Conservation (phyloP, 2,113 vertebrate species). For the Phalacrocorax pelagicus region DNA sequence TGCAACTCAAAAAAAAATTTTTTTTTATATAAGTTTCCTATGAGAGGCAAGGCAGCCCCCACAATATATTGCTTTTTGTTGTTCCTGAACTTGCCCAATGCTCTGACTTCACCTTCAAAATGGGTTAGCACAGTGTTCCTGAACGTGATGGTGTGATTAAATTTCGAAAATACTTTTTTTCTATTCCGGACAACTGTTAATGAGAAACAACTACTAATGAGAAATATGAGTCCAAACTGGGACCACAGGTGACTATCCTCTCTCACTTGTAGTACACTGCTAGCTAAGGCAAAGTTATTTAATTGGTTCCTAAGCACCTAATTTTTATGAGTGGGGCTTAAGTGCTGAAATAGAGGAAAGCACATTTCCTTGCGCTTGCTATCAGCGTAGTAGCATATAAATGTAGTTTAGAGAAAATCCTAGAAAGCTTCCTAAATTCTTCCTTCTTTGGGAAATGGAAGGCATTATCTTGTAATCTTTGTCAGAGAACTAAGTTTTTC, state of each 20-base stretch:
- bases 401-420: conserved; percentile 1
- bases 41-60: not conserved
- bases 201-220: conserved; percentile 16
- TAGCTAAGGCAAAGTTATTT: conserved; percentile 25
- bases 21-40: not conserved
- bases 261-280: not conserved
- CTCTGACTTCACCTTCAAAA: not conserved
- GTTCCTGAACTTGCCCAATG: not conserved
- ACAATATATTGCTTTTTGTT: not conserved
- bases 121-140: not conserved
- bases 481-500: not conserved
- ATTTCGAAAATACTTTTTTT: conserved; percentile 22
- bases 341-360: not conserved
- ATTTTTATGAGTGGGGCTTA: conserved; percentile 33
- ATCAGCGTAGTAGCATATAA: not conserved
- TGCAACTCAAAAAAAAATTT: not conserved
- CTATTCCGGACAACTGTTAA: not conserved
- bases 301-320: conserved; percentile 67
- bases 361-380: not conserved
- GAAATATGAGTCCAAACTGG: conserved; percentile 13
- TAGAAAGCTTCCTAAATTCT: not conserved
- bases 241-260: not conserved
- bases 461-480: not conserved
- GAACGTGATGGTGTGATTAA: not conserved
- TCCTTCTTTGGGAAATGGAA: not conserved